These are phyloP conservation scores for Amblyopsis rosae DNA, from an alignment of 2,113 vertebrate genomes.

Conservation along the genomic window DNA sequence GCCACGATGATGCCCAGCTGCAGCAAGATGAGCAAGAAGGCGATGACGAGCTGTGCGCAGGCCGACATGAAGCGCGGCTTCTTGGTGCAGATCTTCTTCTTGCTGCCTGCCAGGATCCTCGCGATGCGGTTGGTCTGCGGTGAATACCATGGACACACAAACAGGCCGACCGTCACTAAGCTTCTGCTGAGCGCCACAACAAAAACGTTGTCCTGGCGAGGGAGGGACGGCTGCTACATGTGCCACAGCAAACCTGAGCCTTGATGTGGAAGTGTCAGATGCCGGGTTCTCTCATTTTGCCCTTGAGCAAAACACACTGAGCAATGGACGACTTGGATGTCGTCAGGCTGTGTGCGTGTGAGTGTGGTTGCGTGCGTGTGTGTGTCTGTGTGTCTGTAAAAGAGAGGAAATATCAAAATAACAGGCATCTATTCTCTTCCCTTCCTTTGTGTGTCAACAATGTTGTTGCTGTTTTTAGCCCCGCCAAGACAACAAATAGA, in stretches of 20 bases:
- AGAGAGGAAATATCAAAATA: not conserved
- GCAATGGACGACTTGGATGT: too few relatives aligned
- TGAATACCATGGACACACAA: not conserved
- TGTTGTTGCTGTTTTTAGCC: too few relatives aligned
- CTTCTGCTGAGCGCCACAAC: not conserved
- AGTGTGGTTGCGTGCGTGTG: not conserved
- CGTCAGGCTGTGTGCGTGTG: not conserved
- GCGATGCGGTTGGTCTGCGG: slow-evolving; percentile 92
- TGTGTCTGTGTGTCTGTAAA: not conserved
- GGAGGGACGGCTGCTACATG: not conserved
- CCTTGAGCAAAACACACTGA: too few relatives aligned
- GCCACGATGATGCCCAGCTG: slow-evolving; percentile 96
- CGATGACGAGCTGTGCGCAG: slow-evolving; percentile 95
- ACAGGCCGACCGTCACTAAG: not conserved
- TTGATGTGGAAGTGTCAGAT: too few relatives aligned
- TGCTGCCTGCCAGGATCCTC: slow-evolving; percentile 96
- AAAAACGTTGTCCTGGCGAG: not conserved
- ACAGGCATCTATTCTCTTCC: too few relatives aligned
- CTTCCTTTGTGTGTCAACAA: too few relatives aligned
- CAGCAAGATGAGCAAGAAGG: slow-evolving; percentile 92
- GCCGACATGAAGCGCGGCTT: slow-evolving; percentile 98
- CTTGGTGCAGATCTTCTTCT: slow-evolving; percentile 99
- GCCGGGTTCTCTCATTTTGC: too few relatives aligned
- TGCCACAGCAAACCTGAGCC: not conserved
- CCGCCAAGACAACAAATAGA: too few relatives aligned